These are phyloP conservation scores for Falco columbarius DNA, from an alignment of 2,797 vertebrate species.

Conservation along the genomic window DNA sequence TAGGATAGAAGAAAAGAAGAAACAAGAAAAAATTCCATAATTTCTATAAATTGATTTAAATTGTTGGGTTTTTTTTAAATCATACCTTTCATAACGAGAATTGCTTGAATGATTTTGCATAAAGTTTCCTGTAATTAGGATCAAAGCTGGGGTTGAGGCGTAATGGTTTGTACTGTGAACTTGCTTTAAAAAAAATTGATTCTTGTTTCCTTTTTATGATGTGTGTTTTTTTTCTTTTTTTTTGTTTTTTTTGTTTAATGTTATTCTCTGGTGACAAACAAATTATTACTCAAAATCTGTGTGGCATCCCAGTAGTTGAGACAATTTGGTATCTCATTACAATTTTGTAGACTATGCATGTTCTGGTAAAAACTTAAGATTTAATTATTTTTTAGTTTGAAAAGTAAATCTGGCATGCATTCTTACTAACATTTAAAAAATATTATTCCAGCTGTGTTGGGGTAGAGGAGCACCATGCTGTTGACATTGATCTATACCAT, in stretches of 20 bases:
- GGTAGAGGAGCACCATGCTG: slow-evolving; percentile 96
- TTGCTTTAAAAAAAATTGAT: background rate
- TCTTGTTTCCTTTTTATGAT: background rate
- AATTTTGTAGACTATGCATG: background rate
- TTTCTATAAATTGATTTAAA: background rate
- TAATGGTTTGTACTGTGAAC: background rate
- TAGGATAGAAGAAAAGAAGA: background rate
- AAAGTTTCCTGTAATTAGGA: background rate
- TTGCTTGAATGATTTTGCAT: background rate
- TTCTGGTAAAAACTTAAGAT: background rate
- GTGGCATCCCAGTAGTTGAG: background rate
- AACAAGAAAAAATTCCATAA: background rate
- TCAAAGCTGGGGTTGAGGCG: background rate
- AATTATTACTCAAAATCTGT: background rate
- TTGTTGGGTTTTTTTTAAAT: background rate
- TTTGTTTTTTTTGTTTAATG: background rate
- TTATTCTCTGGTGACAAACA: background rate
- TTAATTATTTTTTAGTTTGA: slow-evolving; percentile 10
- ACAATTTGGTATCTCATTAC: background rate
- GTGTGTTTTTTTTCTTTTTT: too few species aligned
- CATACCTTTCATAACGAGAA: background rate
- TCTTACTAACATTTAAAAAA: slow-evolving; percentile 40
- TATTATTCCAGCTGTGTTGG: slow-evolving; percentile 89
- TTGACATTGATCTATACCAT: slow-evolving; percentile 98
- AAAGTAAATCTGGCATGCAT: background rate